Base-by-base conservation (phyloP, 2,113 vertebrate genomes). In the Ammodytes marinus region DNA sequence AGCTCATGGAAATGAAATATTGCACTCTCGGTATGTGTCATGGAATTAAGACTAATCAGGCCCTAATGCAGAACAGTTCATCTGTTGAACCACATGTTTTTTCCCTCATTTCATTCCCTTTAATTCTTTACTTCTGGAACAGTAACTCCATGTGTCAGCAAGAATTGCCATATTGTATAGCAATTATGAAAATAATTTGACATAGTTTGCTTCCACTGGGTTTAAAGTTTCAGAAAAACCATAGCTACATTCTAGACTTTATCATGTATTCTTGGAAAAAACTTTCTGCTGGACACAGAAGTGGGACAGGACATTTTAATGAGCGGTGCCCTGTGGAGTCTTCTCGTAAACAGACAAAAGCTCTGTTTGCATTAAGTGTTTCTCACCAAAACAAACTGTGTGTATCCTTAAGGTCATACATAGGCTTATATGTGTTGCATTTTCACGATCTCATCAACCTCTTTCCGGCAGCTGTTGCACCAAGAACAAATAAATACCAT, bases 11-110 rank as follows among this genome's bases (percentile, higher is more conserved):
- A 71, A 53, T 52, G 14, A 52, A 71, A 46, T 46, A 19, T 52
- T 39, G 37, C 40, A 59, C 59, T 60, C 52, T 63, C 59, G 15
- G 39, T 67, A 58, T 14, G 46, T 69, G 37, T 77, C 54, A 72
- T 47, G 1, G 0, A 74, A 57, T n/a, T n/a, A n/a, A 74, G 8
- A 46, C 59, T 60, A 43, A 52, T 63, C 19, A 54, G 47, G 5
- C 6, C 17, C 35, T 4, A 46, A 54, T 52, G 8, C 52, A 35
- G 13, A 84, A 43, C 17, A 1, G 39, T 64, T 54, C 1, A 27
- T 64, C 55, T 1, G n/a, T 75, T 12, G 1, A 49, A 71, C 14
- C 39, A n/a, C 37, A 4, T 27, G 1, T 17, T 35, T 55, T 52
- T 46, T 4, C n/a, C 43, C 6, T 19, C 40, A 6, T 45, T 53